Base-by-base conservation (phyloP, 2,113 vertebrate genomes). In the Vicugna pacos region DNA sequence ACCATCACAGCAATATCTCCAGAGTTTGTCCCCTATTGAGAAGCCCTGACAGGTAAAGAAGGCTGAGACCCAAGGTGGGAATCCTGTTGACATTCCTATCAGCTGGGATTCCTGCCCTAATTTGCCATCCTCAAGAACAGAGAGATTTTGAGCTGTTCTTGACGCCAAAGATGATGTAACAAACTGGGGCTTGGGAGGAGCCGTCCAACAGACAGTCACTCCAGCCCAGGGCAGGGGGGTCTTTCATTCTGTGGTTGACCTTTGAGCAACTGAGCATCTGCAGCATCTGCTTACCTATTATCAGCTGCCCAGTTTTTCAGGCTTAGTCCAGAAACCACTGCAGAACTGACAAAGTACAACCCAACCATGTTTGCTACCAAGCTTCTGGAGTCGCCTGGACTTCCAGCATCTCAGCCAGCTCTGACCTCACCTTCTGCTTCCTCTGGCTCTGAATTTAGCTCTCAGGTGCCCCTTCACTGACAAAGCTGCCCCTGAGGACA, bases 111-210 rank as follows among this genome's bases (percentile, higher is more conserved):
- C 20, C 76, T 8, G 6, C 0, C 88, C 28, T 26, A 3, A 8
- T 8, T 13, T 48, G 16, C 32, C 3, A 0, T 28, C 10, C 42
- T 64, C 6, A 2, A 32, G n/a, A 3, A 3, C 35, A 2, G 0
- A 20, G 48, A 46, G 58, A 14, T 32, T 42, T 54, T 32, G 24
- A 48, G n/a, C 46, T 72, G 3, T 32, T 50, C 48, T 19, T 15
- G 2, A 4, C 13, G 14, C n/a, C 82, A 17, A 48, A 58, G 28
- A 2, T 8, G 42, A 56, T 13, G 3, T 2, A 1, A 4, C 6
- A 3, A 46, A 10, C 38, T 17, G 56, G 54, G 54, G 4, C 35
- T 42, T 42, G 38, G 38, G 38, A 42, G 54, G 26, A 17, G 20
- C 6, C 3, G 0, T 0, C 54, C 50, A 38, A 28, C 2, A 2